phyloP scores from a whole-genome alignment of 1,140 invertebrate genomes.

The Apis dorsata region DNA sequence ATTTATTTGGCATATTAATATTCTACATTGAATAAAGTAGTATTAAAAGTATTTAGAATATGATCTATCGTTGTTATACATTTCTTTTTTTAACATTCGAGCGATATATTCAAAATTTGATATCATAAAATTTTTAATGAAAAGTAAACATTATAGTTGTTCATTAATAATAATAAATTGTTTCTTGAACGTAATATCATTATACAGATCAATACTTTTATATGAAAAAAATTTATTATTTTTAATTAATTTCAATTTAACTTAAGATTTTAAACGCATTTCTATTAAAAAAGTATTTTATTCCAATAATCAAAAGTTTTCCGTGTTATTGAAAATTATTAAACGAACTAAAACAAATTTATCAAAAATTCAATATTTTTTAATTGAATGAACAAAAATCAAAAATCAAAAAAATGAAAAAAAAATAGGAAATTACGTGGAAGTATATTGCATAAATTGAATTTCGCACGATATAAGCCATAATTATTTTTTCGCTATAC shows the following conservation, averaged over 20 bases:
- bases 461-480: slow-evolving; percentile 29
- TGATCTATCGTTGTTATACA: neutral
- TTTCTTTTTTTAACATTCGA: neutral
- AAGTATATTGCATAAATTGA: slow-evolving; percentile 15
- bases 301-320: too few species aligned
- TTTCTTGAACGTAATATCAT: neutral
- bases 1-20: neutral
- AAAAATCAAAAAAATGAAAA: neutral
- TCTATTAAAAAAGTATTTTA: too few species aligned
- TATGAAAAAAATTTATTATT: too few species aligned
- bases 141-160: neutral
- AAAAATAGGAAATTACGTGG: neutral
- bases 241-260: too few species aligned
- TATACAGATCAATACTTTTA: too few species aligned
- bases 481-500: slow-evolving; percentile 35
- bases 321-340: too few species aligned
- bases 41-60: neutral
- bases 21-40: neutral
- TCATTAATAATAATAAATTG: neutral
- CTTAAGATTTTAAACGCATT: too few species aligned
- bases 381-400: too few species aligned
- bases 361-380: too few species aligned
- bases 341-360: too few species aligned
- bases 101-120: neutral
- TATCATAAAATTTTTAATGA: neutral